Evolutionary conservation across 2,113 vertebrate species (phyloP).

Genomic region (Forbesichthys papilliferus): DNA sequence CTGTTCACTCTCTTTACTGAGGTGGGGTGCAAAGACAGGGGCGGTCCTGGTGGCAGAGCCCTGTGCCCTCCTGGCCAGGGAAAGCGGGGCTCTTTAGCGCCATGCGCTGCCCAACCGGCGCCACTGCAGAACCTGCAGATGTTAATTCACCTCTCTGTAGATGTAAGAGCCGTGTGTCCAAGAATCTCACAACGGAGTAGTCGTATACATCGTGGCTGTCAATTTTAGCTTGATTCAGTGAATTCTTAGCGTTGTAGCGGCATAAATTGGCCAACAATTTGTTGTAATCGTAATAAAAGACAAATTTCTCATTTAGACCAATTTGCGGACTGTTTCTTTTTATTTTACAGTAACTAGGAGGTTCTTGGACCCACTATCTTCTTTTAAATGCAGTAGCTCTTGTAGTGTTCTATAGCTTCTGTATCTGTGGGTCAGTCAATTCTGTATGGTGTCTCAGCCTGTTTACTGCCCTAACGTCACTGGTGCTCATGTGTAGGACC

Average conservation of each 20-base stretch:
- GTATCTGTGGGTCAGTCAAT: constrained; percentile 80
- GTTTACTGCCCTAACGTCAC: constrained; percentile 61
- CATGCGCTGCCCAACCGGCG: constrained; percentile 66
- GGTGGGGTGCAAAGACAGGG: constrained; percentile 80
- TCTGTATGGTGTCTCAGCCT: constrained; percentile 48
- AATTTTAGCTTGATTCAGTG: not conserved
- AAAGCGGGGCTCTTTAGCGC: constrained; percentile 65
- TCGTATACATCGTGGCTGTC: not conserved
- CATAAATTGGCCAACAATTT: not conserved
- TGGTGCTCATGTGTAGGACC: constrained; percentile 87
- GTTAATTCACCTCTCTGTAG: constrained; percentile 73
- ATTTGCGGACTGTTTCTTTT: not conserved
- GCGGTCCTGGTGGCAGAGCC: constrained; percentile 88
- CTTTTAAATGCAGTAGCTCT: constrained; percentile 49
- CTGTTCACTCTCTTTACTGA: constrained; percentile 90
- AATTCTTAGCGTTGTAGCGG: too few species aligned
- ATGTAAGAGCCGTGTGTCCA: constrained; percentile 50
- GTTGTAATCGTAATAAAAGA: not conserved
- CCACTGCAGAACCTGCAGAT: constrained; percentile 78
- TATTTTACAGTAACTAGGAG: constrained; percentile 27
- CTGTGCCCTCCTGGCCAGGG: constrained; percentile 75
- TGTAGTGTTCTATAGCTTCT: constrained; percentile 61
- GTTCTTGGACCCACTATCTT: constrained; percentile 63
- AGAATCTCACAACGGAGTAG: constrained; percentile 55
- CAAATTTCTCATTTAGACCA: too few species aligned